Base-by-base conservation (phyloP, 2,888 invertebrate genomes). In the Eumacrocentrus americanus region DNA sequence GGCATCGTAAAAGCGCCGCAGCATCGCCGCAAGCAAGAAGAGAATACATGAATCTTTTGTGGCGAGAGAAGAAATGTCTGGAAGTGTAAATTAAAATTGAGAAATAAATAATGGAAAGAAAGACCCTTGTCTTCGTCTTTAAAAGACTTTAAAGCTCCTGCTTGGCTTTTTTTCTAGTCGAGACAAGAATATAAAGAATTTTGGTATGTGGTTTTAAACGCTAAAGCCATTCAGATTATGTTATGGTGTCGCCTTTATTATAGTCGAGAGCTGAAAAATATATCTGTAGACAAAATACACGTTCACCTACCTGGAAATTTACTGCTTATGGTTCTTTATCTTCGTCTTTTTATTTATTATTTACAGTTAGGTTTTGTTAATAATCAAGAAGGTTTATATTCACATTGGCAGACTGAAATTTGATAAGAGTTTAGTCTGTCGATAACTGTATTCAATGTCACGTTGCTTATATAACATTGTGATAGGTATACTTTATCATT, bases 11-110 rank as follows among this genome's bases (percentile, higher is more conserved):
- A 55, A 60, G 55, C 16, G 40, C 42, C 55, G 44, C 55, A 40
- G 38, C 46, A 34, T 14, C 47, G 50, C 29, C 47, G 29, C 34
- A 54, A 38, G 16, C 20, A 40, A 16, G 18, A 44, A 22, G 22
- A 29, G 60, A 55, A 60, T 50, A 60, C 47, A 42, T 50, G 54
- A 60, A 54, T 56, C 55, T 60, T 56, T 60, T 60, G 60, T 60
- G 37, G 12, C 12, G 14, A 22, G 12, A 29, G 29, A 44, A 22
- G 18, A 53, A 38, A 16, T 44, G 54, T 44, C 14, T 46, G 35
- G 2, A 22, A 11, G 20, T 34, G 34, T 46, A 44, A 20, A 54
- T 54, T 46, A 48, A 48, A 48, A 48, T 48, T 7, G 48, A 48
- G 20, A 25, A 35, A 4, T 44, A 9, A 23, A 11, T 37, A 38